Conservation (phyloP, 2,797 vertebrate species). For the Columba guinea region DNA sequence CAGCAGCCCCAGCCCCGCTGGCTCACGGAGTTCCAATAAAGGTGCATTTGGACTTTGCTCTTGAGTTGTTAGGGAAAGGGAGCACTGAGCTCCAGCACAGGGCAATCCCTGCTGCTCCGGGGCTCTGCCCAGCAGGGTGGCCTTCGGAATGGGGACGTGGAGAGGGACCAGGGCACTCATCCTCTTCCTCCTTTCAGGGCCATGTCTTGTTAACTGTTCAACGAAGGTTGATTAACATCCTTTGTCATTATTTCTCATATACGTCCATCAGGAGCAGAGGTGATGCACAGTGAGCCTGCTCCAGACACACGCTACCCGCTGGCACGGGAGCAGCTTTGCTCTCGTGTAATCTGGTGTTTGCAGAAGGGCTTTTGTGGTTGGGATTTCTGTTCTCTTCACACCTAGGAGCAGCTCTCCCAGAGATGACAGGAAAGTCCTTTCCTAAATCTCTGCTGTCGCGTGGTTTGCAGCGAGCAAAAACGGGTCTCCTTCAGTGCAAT, state of each 20-base stretch:
- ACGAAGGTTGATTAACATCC: too few relatives aligned
- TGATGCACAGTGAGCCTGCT: neutral
- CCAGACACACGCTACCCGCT: accelerated
- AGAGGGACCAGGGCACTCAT: neutral
- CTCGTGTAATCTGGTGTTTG: neutral
- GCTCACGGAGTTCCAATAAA: accelerated
- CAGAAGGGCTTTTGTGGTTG: neutral
- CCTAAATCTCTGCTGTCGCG: accelerated
- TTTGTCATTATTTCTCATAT: too few relatives aligned
- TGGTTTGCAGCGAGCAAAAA: neutral
- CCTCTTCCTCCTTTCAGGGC: too few relatives aligned
- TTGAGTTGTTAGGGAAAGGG: neutral
- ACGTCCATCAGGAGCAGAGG: neutral
- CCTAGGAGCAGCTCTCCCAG: neutral
- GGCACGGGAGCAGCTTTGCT: neutral
- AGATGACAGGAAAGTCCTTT: neutral
- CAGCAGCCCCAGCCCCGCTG: neutral
- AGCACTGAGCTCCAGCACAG: neutral
- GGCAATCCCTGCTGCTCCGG: neutral
- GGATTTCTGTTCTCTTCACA: neutral
- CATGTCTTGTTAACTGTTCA: too few relatives aligned
- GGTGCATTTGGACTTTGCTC: constrained; percentile 23
- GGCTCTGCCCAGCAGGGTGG: neutral
- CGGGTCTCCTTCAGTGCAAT: accelerated
- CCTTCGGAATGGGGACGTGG: neutral